Evolutionary conservation across 2,888 invertebrate species (phyloP).

Genomic region (Alviniconcha strummeri): DNA sequence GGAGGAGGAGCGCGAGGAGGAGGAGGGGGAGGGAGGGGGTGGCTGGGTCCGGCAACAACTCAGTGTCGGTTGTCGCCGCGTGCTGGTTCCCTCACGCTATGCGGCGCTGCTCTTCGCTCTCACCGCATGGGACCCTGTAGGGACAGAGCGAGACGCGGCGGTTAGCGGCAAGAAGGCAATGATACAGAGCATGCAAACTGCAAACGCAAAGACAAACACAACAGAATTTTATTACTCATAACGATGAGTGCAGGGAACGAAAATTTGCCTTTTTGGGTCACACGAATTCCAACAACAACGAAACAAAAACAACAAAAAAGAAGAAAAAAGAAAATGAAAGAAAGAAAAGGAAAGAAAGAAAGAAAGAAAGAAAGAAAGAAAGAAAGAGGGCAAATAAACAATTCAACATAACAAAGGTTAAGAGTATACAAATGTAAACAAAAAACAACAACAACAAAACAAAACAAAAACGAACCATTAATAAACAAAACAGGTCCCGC

Average conservation of each 20-base stretch:
- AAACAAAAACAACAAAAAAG: background rate
- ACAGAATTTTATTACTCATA: background rate
- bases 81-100: background rate
- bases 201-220: conserved; percentile 16
- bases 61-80: background rate
- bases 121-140: background rate
- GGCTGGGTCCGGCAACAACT: background rate
- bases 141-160: background rate
- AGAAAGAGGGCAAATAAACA: background rate
- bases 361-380: background rate
- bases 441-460: background rate
- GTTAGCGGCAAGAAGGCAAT: conserved; percentile 1
- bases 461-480: background rate
- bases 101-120: background rate
- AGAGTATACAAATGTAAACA: background rate
- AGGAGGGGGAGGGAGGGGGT: conserved; percentile 8
- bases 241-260: too few relatives aligned
- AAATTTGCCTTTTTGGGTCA: too few relatives aligned
- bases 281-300: background rate
- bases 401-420: background rate
- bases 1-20: background rate
- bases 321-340: background rate
- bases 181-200: conserved; percentile 5
- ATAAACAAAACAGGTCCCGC: background rate
- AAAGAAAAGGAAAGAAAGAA: background rate